Percentiles rank a stretch among this genome's conserved stretches.
These are phyloP conservation scores for Augochlorella aurata DNA, from an alignment of 2,888 invertebrate species.

Conservation along the genomic window DNA sequence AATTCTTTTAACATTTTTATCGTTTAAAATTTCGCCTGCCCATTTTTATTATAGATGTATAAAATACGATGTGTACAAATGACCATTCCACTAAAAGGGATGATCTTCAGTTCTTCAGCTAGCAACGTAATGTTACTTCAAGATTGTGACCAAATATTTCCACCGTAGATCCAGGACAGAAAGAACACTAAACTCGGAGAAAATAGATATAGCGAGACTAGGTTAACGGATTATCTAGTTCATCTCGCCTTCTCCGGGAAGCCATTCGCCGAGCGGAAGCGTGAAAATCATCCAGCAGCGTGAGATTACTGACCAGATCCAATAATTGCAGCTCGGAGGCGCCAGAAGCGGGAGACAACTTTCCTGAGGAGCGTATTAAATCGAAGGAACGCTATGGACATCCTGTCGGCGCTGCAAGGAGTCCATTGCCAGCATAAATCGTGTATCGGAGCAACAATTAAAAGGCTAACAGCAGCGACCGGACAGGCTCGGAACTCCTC, in stretches of 20 bases:
- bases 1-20: too few relatives aligned
- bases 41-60: too few relatives aligned
- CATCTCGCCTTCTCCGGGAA: background rate
- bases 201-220: background rate
- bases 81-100: too few relatives aligned
- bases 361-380: background rate
- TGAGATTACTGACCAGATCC: background rate
- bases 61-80: too few relatives aligned
- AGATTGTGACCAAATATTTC: too few relatives aligned
- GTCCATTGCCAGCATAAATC: background rate
- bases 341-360: background rate
- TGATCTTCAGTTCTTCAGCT: background rate
- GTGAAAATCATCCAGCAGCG: background rate
- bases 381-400: background rate
- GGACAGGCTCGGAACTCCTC: background rate
- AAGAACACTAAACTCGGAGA: too few relatives aligned
- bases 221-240: background rate
- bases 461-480: background rate
- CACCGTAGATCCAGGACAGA: too few relatives aligned
- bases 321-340: background rate
- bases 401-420: background rate
- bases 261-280: background rate
- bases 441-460: background rate
- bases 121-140: background rate
- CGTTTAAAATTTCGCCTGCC: too few relatives aligned